Percentiles rank a stretch among this genome's conserved stretches.
phyloP scores from a whole-genome alignment of 2,113 vertebrate genomes.

The Calyptommatus sinebrachiatus region DNA sequence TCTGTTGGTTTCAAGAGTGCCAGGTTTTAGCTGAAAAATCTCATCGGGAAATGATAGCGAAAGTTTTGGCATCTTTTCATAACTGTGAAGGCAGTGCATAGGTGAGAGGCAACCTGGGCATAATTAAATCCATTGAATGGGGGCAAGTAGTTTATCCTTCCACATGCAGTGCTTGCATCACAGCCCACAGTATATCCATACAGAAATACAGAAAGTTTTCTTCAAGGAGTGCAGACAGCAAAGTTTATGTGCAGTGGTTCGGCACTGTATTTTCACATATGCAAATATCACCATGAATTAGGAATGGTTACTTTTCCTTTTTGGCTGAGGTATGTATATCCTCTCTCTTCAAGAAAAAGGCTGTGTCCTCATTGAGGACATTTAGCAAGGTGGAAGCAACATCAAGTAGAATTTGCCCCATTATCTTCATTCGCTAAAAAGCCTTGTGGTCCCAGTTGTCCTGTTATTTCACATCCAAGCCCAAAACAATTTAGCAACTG shows the following conservation, averaged over 20 bases:
- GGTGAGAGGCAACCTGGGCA: not conserved
- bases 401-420: too few relatives aligned
- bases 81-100: not conserved
- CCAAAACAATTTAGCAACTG: too few relatives aligned
- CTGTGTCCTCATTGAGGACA: too few relatives aligned
- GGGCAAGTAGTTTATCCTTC: not conserved
- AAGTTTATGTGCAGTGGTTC: not conserved
- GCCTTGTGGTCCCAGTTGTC: too few relatives aligned
- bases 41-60: constrained; percentile 5
- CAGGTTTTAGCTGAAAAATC: not conserved
- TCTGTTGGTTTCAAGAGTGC: constrained; percentile 16
- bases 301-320: not conserved
- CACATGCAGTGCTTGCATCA: not conserved
- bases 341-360: too few relatives aligned
- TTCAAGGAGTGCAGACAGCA: not conserved
- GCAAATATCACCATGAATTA: not conserved
- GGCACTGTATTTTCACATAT: not conserved
- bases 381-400: too few relatives aligned
- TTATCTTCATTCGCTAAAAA: too few relatives aligned
- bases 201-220: not conserved
- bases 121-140: constrained; percentile 5
- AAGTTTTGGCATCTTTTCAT: constrained; percentile 2
- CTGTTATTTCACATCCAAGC: too few relatives aligned
- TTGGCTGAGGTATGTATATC: too few relatives aligned
- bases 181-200: not conserved